Conservation (phyloP, 2,797 vertebrate species). For the Leptatherina wallacei region DNA sequence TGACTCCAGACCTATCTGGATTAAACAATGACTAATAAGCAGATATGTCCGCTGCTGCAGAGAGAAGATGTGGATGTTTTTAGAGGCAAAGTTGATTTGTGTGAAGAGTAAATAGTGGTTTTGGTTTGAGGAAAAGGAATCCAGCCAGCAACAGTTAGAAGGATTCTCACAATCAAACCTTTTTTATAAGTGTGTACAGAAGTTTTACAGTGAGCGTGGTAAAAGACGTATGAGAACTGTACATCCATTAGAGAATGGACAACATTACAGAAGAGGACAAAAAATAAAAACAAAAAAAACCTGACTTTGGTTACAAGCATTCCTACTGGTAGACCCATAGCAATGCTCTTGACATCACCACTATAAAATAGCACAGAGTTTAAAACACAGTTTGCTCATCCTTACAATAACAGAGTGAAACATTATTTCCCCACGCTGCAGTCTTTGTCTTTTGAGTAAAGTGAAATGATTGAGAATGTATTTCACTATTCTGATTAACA, state of each 20-base stretch:
- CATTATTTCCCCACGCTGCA: background rate
- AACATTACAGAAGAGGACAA: conserved; percentile 4
- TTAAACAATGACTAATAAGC: conserved; percentile 1
- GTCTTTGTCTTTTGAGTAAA: background rate
- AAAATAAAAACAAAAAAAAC: background rate
- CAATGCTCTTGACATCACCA: conserved; percentile 45
- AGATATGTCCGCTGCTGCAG: background rate
- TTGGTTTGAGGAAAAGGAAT: conserved; percentile 38
- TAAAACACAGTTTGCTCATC: background rate
- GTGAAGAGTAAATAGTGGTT: conserved; percentile 49
- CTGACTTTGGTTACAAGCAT: conserved; percentile 59
- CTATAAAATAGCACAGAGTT: conserved; percentile 17
- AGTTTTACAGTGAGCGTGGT: conserved; percentile 70
- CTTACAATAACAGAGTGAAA: background rate
- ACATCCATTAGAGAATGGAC: conserved; percentile 26
- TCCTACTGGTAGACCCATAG: conserved; percentile 59
- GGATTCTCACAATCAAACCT: conserved; percentile 42
- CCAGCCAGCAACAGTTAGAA: conserved; percentile 32
- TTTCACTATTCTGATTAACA: background rate
- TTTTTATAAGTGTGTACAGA: conserved; percentile 68
- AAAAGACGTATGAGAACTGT: conserved; percentile 55
- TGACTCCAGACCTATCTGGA: background rate
- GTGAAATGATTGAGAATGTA: background rate
- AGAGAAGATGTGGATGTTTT: background rate
- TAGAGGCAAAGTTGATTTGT: conserved; percentile 17